Conservation (phyloP, 2,113 vertebrate genomes). For the Serilophus lunatus region DNA sequence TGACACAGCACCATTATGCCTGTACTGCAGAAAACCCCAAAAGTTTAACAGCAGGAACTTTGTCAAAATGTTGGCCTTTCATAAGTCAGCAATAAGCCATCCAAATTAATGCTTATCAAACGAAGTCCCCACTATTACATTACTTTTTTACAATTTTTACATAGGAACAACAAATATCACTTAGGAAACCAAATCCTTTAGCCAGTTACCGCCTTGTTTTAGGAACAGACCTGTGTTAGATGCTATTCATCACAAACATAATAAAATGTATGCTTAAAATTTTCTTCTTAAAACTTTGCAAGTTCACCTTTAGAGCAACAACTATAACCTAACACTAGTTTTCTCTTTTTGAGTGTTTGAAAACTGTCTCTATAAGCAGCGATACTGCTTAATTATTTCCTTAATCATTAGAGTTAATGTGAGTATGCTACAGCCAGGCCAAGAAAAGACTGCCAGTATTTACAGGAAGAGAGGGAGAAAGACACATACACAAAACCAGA, state of each 20-base stretch:
- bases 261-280: background rate
- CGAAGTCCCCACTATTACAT: accelerated
- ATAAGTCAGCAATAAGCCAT: background rate
- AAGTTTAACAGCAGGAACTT: background rate
- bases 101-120: background rate
- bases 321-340: background rate
- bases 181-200: background rate
- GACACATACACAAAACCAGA: constrained; percentile 50
- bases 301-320: background rate
- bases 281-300: background rate
- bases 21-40: background rate
- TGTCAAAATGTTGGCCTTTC: background rate
- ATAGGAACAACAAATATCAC: background rate
- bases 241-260: background rate
- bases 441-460: background rate
- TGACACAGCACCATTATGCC: background rate
- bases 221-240: background rate
- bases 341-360: background rate
- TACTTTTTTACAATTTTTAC: background rate
- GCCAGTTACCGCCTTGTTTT: background rate
- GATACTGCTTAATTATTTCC: background rate
- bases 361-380: background rate
- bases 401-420: background rate
- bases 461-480: constrained; percentile 24
- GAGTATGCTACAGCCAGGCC: background rate